Conservation (phyloP, 2,888 invertebrate genomes). For the Hylaea fasciaria region DNA sequence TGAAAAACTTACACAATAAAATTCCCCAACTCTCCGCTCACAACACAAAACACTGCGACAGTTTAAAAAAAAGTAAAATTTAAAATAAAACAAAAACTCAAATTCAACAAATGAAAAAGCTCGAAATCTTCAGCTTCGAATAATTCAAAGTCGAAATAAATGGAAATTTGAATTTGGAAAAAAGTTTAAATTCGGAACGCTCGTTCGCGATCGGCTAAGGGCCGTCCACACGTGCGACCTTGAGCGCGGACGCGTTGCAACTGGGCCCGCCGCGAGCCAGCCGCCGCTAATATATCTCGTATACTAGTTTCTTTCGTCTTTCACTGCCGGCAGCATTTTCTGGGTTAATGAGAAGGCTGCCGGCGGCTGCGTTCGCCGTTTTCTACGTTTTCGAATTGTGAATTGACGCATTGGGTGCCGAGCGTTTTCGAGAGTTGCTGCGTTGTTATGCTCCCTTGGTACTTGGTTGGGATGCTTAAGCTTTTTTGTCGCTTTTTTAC, state of each 20-base stretch:
- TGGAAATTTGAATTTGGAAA: slow-evolving; percentile 25
- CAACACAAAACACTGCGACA: slow-evolving; percentile 53
- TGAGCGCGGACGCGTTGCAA: slow-evolving; percentile 57
- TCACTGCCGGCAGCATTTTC: slow-evolving; percentile 79
- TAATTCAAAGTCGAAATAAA: slow-evolving; percentile 4
- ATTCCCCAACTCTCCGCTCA: slow-evolving; percentile 59
- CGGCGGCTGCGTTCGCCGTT: slow-evolving; percentile 65
- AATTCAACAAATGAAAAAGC: slow-evolving; percentile 19
- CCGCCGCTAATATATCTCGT: slow-evolving; percentile 77
- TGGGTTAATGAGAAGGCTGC: slow-evolving; percentile 82
- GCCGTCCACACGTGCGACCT: slow-evolving; percentile 53
- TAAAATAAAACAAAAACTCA: slow-evolving; percentile 20
- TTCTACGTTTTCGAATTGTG: slow-evolving; percentile 81
- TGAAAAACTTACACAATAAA: slow-evolving; percentile 56
- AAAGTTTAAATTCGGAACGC: slow-evolving; percentile 49
- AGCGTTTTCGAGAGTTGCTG: slow-evolving; percentile 56
- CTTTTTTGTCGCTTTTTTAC: slow-evolving; percentile 32
- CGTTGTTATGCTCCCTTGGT: slow-evolving; percentile 70
- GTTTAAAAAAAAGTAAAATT: slow-evolving; percentile 25
- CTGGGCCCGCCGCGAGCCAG: slow-evolving; percentile 55
- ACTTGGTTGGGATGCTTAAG: slow-evolving; percentile 36
- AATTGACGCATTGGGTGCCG: slow-evolving; percentile 67
- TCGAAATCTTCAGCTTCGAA: slow-evolving; percentile 9
- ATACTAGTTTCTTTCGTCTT: slow-evolving; percentile 83
- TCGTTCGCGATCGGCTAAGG: slow-evolving; percentile 42